phyloP scores from a whole-genome alignment of 2,888 invertebrate genomes.

The Lithophane leautieri region DNA sequence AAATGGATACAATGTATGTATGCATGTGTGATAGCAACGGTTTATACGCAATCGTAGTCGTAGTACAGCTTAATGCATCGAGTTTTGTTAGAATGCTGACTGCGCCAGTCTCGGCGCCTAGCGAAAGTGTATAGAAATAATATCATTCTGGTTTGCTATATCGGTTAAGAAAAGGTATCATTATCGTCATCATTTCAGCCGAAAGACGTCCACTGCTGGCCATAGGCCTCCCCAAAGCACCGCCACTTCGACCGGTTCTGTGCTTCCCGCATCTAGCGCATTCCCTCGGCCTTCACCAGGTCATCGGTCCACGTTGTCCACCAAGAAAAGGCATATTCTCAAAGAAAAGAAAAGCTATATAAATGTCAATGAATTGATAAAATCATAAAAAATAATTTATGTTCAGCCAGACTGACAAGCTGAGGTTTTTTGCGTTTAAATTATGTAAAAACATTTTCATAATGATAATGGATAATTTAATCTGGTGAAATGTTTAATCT shows the following conservation, averaged over 20 bases:
- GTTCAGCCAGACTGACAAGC: background rate
- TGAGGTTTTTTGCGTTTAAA: too few species aligned
- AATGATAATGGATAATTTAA: background rate
- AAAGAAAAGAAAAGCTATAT: background rate
- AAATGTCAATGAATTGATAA: background rate
- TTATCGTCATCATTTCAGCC: too few species aligned
- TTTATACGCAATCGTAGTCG: conserved; percentile 12
- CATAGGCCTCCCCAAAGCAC: too few species aligned
- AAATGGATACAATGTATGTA: conserved; percentile 31
- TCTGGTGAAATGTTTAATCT: background rate
- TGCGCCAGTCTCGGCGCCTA: background rate
- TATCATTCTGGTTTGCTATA: background rate
- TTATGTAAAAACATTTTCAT: background rate
- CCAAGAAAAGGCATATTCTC: background rate
- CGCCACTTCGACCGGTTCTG: too few species aligned
- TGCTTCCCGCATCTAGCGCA: too few species aligned
- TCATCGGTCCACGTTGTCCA: too few species aligned
- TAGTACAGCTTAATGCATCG: background rate
- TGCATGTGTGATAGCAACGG: conserved; percentile 27
- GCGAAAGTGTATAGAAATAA: background rate
- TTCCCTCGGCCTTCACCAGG: too few species aligned
- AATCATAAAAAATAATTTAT: background rate
- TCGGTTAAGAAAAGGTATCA: too few species aligned
- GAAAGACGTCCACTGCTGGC: too few species aligned
- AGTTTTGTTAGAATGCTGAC: conserved; percentile 3